Percentiles rank a stretch among this genome's conserved stretches.
Conservation (phyloP, 2,797 vertebrate species). For the Apodemus agrarius region DNA sequence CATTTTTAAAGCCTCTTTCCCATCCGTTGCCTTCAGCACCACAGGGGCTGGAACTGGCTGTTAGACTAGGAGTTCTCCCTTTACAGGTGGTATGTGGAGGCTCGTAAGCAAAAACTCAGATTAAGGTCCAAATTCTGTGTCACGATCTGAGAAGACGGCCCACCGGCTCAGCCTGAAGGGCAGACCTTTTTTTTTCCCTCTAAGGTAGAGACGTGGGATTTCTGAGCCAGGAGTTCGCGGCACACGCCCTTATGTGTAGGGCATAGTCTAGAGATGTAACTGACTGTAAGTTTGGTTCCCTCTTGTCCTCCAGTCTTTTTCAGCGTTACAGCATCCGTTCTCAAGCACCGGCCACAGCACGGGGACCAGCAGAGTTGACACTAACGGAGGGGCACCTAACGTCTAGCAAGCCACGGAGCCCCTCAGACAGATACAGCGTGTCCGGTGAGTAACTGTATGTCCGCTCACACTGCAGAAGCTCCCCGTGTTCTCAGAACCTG, state of each 20-base stretch:
- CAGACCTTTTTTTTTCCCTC: not conserved
- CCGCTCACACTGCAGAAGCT: not conserved
- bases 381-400: not conserved
- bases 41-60: not conserved
- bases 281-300: not conserved
- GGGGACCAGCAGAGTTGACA: not conserved
- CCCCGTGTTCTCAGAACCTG: not conserved
- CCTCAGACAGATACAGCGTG: not conserved
- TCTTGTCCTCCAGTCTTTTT: not conserved
- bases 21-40: not conserved
- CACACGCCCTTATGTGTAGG: not conserved
- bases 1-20: not conserved
- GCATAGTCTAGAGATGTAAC: not conserved
- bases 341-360: not conserved
- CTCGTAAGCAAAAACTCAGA: not conserved
- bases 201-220: not conserved
- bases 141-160: not conserved
- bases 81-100: not conserved
- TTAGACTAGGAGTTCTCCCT: not conserved
- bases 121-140: not conserved
- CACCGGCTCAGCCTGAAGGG: accelerated
- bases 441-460: too few relatives aligned
- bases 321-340: not conserved
- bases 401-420: not conserved
- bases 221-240: not conserved